Conservation (phyloP, 2,888 invertebrate species). For the Pristionchus maxplancki region DNA sequence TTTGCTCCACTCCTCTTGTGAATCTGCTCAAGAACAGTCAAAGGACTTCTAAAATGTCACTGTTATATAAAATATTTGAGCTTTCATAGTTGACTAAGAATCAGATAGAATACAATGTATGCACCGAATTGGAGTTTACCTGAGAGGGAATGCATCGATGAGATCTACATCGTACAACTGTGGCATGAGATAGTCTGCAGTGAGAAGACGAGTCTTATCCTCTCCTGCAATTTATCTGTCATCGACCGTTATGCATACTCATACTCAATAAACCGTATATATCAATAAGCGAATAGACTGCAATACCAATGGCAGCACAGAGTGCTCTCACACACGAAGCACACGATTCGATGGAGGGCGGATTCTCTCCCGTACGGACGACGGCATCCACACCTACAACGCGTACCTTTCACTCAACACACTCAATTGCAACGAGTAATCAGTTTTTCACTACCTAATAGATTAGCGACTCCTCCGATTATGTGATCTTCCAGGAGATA, state of each 20-base stretch:
- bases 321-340: slow-evolving; percentile 43
- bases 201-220: slow-evolving; percentile 85
- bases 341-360: slow-evolving; percentile 54
- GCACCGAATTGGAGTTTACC: slow-evolving; percentile 6
- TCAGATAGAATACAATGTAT: background rate
- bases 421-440: no score
- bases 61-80: background rate
- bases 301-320: slow-evolving; percentile 38
- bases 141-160: slow-evolving; percentile 85
- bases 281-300: background rate
- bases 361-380: slow-evolving; percentile 72
- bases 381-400: slow-evolving; percentile 69
- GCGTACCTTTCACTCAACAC: no score
- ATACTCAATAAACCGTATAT: background rate
- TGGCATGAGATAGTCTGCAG: slow-evolving; percentile 88
- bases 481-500: slow-evolving; percentile 84
- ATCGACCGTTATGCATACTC: background rate
- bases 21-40: slow-evolving; percentile 84
- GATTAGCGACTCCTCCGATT: slow-evolving; percentile 84
- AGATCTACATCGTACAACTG: slow-evolving; percentile 90
- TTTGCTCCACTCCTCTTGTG: slow-evolving; percentile 82
- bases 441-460: slow-evolving; percentile 81
- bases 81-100: background rate
- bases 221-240: slow-evolving; percentile 79
- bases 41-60: slow-evolving; percentile 85